Percentiles rank a stretch among this genome's conserved stretches.
Conservation (phyloP, 2,797 vertebrate genomes). For the Sphenopsis melanotis region DNA sequence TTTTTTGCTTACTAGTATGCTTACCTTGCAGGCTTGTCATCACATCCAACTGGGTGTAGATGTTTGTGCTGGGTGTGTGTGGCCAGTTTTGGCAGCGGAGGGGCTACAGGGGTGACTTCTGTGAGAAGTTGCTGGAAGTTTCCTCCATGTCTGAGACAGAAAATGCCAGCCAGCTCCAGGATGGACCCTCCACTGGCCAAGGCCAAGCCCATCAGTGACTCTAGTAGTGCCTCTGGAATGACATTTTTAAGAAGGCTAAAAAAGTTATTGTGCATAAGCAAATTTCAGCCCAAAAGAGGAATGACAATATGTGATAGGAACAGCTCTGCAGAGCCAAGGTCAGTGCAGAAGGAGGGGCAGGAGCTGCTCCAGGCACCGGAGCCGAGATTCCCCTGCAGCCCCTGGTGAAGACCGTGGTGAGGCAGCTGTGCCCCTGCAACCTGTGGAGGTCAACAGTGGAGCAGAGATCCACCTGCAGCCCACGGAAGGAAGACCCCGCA, state of each 20-base stretch:
- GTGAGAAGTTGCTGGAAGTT: background rate
- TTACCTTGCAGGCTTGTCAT: background rate
- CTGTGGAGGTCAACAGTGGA: accelerated
- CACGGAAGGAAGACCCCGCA: background rate
- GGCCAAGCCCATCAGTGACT: background rate
- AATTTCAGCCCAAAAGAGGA: background rate
- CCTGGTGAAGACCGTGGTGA: accelerated
- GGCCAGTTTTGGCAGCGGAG: background rate
- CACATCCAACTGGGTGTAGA: background rate
- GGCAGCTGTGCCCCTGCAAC: background rate
- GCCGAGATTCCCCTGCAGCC: background rate
- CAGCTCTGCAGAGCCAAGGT: background rate
- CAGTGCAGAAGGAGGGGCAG: background rate
- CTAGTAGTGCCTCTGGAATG: background rate
- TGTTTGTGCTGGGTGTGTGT: background rate
- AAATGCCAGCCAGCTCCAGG: background rate
- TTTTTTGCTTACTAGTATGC: background rate
- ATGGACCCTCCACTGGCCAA: too few relatives aligned
- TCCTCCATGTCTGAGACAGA: background rate
- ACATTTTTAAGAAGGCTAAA: background rate
- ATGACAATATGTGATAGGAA: background rate
- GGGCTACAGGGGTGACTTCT: background rate
- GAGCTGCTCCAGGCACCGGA: accelerated
- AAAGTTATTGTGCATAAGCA: background rate
- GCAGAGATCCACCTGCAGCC: background rate